These are phyloP conservation scores for Cantharis lateralis DNA, from an alignment of 2,888 invertebrate genomes.

Conservation along the genomic window DNA sequence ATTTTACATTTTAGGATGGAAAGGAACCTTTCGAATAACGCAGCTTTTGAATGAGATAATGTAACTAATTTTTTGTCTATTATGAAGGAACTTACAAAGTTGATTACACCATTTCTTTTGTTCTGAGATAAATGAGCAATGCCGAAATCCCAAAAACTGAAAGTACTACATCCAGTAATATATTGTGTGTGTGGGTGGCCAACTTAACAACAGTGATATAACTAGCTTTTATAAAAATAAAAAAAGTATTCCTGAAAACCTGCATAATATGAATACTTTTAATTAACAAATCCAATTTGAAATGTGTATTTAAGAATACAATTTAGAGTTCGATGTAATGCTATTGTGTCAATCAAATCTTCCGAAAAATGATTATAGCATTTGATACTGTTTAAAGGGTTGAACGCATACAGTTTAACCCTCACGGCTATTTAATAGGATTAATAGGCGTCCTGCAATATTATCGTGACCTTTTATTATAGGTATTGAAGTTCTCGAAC, in stretches of 20 bases:
- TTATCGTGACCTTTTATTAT: conserved; percentile 13
- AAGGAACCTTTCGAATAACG: not conserved
- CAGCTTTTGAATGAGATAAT: not conserved
- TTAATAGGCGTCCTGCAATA: conserved; percentile 13
- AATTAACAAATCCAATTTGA: not conserved
- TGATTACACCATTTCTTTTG: not conserved
- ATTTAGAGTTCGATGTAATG: not conserved
- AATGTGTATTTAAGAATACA: not conserved
- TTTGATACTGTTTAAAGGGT: not conserved
- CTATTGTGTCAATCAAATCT: not conserved
- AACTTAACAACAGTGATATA: not conserved
- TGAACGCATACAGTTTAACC: not conserved
- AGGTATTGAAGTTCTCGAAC: not conserved
- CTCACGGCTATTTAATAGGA: conserved; percentile 15
- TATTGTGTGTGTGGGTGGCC: not conserved
- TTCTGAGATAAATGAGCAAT: not conserved
- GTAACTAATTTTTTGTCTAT: not conserved
- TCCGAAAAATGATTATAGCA: not conserved
- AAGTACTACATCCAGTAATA: not conserved
- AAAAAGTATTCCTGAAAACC: not conserved
- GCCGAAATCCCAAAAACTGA: not conserved
- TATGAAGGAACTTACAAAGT: not conserved
- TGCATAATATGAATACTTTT: not conserved
- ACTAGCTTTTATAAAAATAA: not conserved
- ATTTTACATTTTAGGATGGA: not conserved